These are phyloP conservation scores for Eurytoma adleriae DNA, from an alignment of 2,888 invertebrate species.

Conservation along the genomic window DNA sequence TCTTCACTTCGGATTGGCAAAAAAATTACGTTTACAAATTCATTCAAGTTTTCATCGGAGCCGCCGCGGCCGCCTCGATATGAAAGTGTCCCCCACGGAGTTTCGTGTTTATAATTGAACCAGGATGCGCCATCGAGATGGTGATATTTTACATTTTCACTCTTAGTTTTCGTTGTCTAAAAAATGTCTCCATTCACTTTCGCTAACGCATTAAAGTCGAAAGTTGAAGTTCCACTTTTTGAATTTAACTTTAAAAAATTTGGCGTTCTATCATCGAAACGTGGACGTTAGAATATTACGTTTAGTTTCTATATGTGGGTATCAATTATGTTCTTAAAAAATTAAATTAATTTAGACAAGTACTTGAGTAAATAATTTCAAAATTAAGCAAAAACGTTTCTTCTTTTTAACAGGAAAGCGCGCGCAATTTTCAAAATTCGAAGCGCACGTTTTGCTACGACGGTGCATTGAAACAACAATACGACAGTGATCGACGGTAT, in stretches of 20 bases:
- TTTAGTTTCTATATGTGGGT: too few relatives aligned
- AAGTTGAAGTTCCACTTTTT: constrained; percentile 51
- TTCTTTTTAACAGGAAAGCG: too few relatives aligned
- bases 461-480: too few relatives aligned
- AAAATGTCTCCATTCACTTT: constrained; percentile 50
- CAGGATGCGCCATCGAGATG: constrained; percentile 36
- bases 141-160: constrained; percentile 45
- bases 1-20: constrained; percentile 1
- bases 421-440: too few relatives aligned
- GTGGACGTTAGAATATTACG: not conserved
- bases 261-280: constrained; percentile 14
- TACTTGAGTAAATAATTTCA: too few relatives aligned
- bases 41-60: constrained; percentile 13
- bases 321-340: too few relatives aligned
- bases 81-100: constrained; percentile 17
- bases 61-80: not conserved
- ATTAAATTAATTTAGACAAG: too few relatives aligned
- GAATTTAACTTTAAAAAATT: constrained; percentile 15
- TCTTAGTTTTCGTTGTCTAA: constrained; percentile 51
- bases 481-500: too few relatives aligned
- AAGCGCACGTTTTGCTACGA: too few relatives aligned
- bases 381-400: too few relatives aligned
- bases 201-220: constrained; percentile 48
- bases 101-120: constrained; percentile 37
- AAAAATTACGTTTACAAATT: not conserved